phyloP scores from a whole-genome alignment of 2,113 vertebrate genomes.

The Hippoglossus stenolepis region DNA sequence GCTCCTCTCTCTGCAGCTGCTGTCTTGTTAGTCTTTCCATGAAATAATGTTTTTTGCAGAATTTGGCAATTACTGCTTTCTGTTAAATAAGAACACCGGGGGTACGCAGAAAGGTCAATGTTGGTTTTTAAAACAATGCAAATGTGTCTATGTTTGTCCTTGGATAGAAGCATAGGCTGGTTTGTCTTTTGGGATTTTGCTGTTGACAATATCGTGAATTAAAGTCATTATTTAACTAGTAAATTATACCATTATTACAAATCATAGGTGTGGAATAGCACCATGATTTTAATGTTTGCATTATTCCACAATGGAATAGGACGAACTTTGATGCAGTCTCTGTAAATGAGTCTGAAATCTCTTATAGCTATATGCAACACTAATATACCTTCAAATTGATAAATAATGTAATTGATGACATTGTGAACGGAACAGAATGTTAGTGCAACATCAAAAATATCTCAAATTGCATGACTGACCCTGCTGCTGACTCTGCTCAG shows the following conservation, averaged over 20 bases:
- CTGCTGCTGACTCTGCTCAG: constrained; percentile 20
- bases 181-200: constrained; percentile 1
- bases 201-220: constrained; percentile 7
- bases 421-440: background rate
- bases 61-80: constrained; percentile 53
- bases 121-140: constrained; percentile 28
- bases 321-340: no score
- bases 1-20: constrained; percentile 31
- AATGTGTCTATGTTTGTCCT: constrained; percentile 16
- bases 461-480: background rate
- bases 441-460: constrained; percentile 13
- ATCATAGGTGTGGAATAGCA: background rate
- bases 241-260: background rate
- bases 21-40: constrained; percentile 53
- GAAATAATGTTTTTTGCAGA: constrained; percentile 37
- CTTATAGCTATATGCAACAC: no score
- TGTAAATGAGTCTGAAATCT: background rate
- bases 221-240: background rate
- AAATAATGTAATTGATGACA: background rate
- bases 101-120: constrained; percentile 57
- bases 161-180: background rate
- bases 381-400: background rate
- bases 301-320: no score
- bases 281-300: background rate
- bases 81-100: constrained; percentile 38